Percentiles rank a stretch among this genome's conserved stretches.
Conservation (phyloP, 2,888 invertebrate genomes). For the Calephelis perditalis region DNA sequence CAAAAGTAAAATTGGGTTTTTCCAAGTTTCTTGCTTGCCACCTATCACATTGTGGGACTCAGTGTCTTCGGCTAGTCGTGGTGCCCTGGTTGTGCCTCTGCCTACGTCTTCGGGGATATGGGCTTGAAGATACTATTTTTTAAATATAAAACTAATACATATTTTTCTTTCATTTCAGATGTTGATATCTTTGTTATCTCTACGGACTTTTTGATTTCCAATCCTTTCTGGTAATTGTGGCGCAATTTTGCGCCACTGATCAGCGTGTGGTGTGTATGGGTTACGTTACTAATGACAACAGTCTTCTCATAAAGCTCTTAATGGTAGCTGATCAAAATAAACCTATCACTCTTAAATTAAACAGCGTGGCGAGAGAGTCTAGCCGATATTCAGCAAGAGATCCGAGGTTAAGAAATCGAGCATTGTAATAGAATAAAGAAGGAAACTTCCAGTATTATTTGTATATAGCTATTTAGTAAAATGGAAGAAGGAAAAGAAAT, state of each 20-base stretch:
- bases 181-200: slow-evolving; percentile 20
- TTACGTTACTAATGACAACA: slow-evolving; percentile 39
- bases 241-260: slow-evolving; percentile 44
- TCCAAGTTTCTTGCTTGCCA: too few species aligned
- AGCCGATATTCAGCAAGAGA: slow-evolving; percentile 74
- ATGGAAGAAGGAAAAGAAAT: slow-evolving; percentile 56
- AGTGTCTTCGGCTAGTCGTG: too few species aligned
- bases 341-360: slow-evolving; percentile 67
- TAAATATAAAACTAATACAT: neutral
- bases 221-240: slow-evolving; percentile 36
- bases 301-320: slow-evolving; percentile 59
- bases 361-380: slow-evolving; percentile 70
- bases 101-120: too few species aligned
- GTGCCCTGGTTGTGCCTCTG: too few species aligned
- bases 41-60: too few species aligned
- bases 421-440: slow-evolving; percentile 18
- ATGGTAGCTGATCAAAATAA: slow-evolving; percentile 77
- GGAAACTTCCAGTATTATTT: slow-evolving; percentile 55
- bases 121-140: too few species aligned
- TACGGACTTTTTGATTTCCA: neutral
- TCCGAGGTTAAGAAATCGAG: slow-evolving; percentile 78
- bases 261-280: slow-evolving; percentile 53
- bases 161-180: slow-evolving; percentile 28
- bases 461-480: slow-evolving; percentile 45
- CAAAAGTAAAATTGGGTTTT: too few species aligned